Conservation (phyloP, 2,113 vertebrate species). For the Scomber colias region DNA sequence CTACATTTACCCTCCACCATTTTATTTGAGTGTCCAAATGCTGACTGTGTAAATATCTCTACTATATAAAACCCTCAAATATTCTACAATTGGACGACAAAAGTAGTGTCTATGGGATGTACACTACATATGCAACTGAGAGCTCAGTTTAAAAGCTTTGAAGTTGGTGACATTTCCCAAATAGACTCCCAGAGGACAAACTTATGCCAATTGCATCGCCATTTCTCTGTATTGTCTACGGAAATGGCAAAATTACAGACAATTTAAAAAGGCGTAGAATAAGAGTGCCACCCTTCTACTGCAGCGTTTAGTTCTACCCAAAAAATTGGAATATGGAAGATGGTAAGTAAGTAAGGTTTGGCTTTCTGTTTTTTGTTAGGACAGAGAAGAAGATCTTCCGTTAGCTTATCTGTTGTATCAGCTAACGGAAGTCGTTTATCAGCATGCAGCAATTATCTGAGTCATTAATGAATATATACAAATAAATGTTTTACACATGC, state of each 20-base stretch:
- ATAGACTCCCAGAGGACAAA: slow-evolving; percentile 40
- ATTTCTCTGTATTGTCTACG: slow-evolving; percentile 25
- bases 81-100: no score
- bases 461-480: slow-evolving; percentile 20
- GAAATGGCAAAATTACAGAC: slow-evolving; percentile 32
- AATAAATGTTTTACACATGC: not conserved
- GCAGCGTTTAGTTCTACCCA: slow-evolving; percentile 28
- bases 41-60: no score
- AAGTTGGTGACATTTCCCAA: slow-evolving; percentile 43
- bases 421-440: slow-evolving; percentile 1
- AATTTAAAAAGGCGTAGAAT: slow-evolving; percentile 42
- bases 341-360: slow-evolving; percentile 10
- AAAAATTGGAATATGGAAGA: not conserved
- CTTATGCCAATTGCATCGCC: not conserved
- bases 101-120: no score
- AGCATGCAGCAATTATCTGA: slow-evolving; percentile 19
- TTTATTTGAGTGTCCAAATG: no score
- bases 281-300: slow-evolving; percentile 3
- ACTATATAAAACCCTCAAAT: no score
- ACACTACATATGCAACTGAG: not conserved
- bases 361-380: slow-evolving; percentile 15
- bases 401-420: not conserved
- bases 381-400: not conserved
- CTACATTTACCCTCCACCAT: no score
- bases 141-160: not conserved